A percentile compares a stretch with the other conserved stretches of the same genome.
Evolutionary conservation across 1,140 invertebrate genomes (phyloP).

Genomic region (Rhagoletis pomonella): DNA sequence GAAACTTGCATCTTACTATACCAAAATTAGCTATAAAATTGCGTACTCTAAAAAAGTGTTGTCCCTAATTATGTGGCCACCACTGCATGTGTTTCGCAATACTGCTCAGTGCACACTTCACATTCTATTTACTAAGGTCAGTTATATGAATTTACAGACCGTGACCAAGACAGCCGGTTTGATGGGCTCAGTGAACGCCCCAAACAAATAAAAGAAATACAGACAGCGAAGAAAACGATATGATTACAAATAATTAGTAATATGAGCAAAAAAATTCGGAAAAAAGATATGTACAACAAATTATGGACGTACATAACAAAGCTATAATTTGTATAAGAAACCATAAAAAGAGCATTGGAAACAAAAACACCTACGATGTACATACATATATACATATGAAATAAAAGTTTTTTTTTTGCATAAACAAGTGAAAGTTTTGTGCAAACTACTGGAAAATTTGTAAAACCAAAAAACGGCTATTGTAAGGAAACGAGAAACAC

Average conservation of each 20-base stretch:
- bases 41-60: too few species aligned
- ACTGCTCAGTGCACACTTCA: not conserved
- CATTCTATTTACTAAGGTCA: conserved; percentile 3
- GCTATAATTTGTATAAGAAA: not conserved
- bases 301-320: not conserved
- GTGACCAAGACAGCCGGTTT: conserved; percentile 11
- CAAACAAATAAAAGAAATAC: not conserved
- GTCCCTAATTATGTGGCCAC: too few species aligned
- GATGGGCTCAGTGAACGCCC: not conserved
- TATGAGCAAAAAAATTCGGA: not conserved
- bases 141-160: conserved; percentile 30
- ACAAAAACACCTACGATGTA: not conserved
- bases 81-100: not conserved
- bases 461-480: not conserved
- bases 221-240: not conserved
- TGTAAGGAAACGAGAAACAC: not conserved
- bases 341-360: not conserved
- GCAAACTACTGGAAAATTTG: conserved; percentile 29
- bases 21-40: too few species aligned
- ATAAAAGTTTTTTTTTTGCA: too few species aligned
- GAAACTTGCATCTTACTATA: too few species aligned
- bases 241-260: not conserved
- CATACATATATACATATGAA: not conserved
- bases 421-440: conserved; percentile 11
- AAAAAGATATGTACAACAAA: not conserved